Conservation (phyloP, 2,888 invertebrate genomes). For the Neoaliturus tenellus region DNA sequence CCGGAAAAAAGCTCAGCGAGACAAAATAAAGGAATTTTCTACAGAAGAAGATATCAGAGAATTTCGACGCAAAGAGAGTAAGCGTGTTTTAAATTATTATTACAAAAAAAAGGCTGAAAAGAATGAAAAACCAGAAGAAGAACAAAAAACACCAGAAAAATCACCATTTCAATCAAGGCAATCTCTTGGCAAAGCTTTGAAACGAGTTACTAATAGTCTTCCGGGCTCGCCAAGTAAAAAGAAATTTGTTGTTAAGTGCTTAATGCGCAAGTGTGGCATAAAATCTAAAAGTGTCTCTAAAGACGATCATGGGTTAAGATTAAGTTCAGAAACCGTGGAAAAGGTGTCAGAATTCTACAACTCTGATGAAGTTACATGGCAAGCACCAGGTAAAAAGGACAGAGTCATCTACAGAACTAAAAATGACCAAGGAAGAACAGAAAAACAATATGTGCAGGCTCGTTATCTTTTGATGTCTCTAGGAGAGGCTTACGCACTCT, state of each 20-base stretch:
- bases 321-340: background rate
- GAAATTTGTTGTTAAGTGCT: background rate
- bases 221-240: background rate
- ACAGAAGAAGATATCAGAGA: conserved; percentile 8
- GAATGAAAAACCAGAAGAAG: background rate
- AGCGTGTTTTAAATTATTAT: background rate
- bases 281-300: background rate
- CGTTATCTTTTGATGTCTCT: background rate
- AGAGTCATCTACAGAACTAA: background rate
- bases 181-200: background rate
- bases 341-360: background rate
- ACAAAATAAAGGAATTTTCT: background rate
- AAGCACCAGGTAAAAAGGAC: background rate
- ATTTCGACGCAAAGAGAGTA: conserved; percentile 2
- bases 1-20: background rate
- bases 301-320: background rate
- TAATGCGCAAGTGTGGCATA: background rate
- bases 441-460: background rate
- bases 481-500: background rate
- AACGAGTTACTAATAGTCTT: background rate
- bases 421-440: background rate
- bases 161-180: background rate
- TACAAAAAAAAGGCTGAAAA: background rate
- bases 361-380: background rate
- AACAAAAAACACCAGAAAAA: conserved; percentile 13